Evolutionary conservation across 1,140 invertebrate genomes (phyloP).

Genomic region (Ostrea denselamellosa): DNA sequence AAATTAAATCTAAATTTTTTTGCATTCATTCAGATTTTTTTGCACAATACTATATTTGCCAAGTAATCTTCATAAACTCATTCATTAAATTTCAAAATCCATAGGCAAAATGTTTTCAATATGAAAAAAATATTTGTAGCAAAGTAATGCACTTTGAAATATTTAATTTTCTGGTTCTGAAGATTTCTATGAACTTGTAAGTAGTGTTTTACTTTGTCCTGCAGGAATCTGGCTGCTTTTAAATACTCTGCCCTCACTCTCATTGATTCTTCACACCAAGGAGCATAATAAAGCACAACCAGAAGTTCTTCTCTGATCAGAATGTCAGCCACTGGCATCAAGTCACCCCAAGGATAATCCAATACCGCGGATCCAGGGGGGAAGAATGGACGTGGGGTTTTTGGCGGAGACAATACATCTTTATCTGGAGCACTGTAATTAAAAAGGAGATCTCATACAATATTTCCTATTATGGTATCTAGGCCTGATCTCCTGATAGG

Average conservation of each 20-base stretch:
- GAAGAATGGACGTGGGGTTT: slow-evolving; percentile 68
- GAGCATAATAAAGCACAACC: slow-evolving; percentile 93
- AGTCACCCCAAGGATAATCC: slow-evolving; percentile 69
- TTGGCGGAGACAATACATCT: slow-evolving; percentile 51
- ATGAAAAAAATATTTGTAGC: no score
- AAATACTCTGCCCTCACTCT: slow-evolving; percentile 86
- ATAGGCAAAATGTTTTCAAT: no score
- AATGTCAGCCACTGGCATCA: slow-evolving; percentile 65
- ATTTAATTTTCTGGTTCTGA: no score
- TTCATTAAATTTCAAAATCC: no score
- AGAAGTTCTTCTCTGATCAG: slow-evolving; percentile 67
- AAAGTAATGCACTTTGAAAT: no score
- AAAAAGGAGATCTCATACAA: background rate
- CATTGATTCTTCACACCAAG: slow-evolving; percentile 91
- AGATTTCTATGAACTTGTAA: background rate
- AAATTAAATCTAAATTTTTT: no score
- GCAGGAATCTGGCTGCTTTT: slow-evolving; percentile 85
- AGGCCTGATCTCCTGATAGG: no score
- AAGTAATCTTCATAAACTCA: no score
- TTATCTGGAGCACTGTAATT: slow-evolving; percentile 8
- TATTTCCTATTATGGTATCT: no score
- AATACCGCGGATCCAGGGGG: slow-evolving; percentile 62
- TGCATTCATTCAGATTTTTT: no score
- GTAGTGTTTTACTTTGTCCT: slow-evolving; percentile 82
- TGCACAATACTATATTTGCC: no score